Evolutionary conservation across 2,888 invertebrate species (phyloP), one percentile per base, ranked within the genome.

Genomic region (Ptychoptera contaminata): DNA sequence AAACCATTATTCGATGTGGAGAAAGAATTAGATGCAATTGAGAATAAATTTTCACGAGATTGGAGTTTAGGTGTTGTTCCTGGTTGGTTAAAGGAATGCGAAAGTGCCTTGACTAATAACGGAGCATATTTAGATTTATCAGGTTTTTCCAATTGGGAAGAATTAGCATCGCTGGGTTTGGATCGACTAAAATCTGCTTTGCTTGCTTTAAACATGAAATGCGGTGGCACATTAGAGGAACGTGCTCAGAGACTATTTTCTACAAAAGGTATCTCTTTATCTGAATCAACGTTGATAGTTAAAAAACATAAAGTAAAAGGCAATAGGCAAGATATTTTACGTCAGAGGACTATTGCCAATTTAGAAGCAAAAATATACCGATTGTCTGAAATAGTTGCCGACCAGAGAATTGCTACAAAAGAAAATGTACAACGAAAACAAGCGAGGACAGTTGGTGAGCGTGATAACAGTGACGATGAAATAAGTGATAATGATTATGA

Each of bases 391-490:
- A 65, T 86, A 42, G 74, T 91, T 2, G 72, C 79, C 46, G 75
- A 80, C 46, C 87, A 92, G 53, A 72, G 93, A 41, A 72, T 76
- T 2, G 78, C 88, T 0, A 94, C 93, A 0, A 84, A 87, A 55
- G 94, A 96, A 66, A 94, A 96, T 64, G 92, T 94, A 12, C 92
- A 93, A 56, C 73, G 94, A 9, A 90, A 93, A 55, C 94, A 94
- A 58, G 93, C 93, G 1, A 74, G 92, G 50, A 86, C 86, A 3
- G 86, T 84, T 46, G 87, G 85, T 16, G 88, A 88, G 65, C 67
- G 86, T 2, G 83, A 87, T 49, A 87, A 88, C 58, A 85, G 84
- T 32, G 85, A 85, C 56, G 84, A 79, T 36, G 86, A 87, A 53
- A 83, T 81, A 44, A 82, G 82, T 52, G 85, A 69, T 52, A 67